Base-by-base conservation (phyloP, 2,888 invertebrate species). In the Sceliomorpha sp. region DNA sequence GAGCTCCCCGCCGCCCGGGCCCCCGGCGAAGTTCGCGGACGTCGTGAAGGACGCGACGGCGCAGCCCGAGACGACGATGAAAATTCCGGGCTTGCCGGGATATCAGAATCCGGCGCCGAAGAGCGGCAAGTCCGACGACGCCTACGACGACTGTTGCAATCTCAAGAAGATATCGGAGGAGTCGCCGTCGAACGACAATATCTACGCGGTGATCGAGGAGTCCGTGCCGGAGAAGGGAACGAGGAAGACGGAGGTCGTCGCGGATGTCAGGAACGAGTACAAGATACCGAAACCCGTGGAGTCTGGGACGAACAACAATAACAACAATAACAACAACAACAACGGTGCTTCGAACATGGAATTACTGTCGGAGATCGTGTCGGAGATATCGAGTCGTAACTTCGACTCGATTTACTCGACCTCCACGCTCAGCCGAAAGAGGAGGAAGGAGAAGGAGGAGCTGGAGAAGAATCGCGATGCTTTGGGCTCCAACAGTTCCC, bases 201-300 rank as follows among this genome's bases (percentile, higher is more conserved):
- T 96, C 70, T 96, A 96, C 83, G 95, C 96, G 0, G 94, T 96
- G 0, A 96, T 96, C 44, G 96, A 96, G 81, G 96, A 96, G 83
- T 91, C 92, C 26, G 92, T 94, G 0, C 90, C 91, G 0, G 90
- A 83, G 32, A 84, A 82, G 58, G 68, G 36, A 7, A 68, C 74
- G 4, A 74, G 73, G 14, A 79, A 76, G 17, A 10, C 29, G 2
- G 70, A 63, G 2, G 81, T 1, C 87, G 85, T 0, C 74, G 80
- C 17, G 86, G 87, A 69, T 2, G 8, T 51, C 17, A 83, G 80
- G 24, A 83, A 78, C 58, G 88, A 88, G 36, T 89, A 89, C 72
- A 87, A 90, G 48, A 77, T 89, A 0, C 90, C 91, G 0, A 90
- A 90, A 0, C 90, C 88, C 17, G 89, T 90, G 0, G 91, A 91